Conservation (phyloP, 2,113 vertebrate species). For the Cephalophus harveyi region DNA sequence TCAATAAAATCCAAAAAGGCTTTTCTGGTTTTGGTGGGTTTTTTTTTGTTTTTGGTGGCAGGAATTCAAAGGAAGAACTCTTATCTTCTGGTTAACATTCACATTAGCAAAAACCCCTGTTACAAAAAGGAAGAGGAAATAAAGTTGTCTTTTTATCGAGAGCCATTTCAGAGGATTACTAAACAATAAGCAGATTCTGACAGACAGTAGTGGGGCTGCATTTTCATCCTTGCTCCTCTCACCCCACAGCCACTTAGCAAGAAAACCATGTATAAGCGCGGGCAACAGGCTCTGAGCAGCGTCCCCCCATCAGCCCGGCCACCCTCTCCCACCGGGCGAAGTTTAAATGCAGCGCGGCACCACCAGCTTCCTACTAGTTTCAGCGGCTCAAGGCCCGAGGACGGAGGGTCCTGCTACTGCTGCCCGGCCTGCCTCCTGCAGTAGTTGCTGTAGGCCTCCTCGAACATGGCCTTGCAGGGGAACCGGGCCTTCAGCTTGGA, state of each 20-base stretch:
- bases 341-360: accelerated
- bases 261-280: background rate
- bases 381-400: background rate
- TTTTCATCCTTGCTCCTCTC: background rate
- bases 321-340: background rate
- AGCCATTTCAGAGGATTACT: conserved; percentile 26
- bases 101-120: conserved; percentile 60
- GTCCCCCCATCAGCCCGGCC: background rate
- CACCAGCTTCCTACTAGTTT: background rate
- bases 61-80: background rate
- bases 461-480: conserved; percentile 92
- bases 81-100: background rate
- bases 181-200: conserved; percentile 38
- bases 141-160: background rate
- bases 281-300: background rate
- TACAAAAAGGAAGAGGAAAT: conserved; percentile 41
- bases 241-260: background rate
- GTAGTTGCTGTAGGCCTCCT: conserved; percentile 88
- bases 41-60: background rate
- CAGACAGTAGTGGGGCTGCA: background rate
- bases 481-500: conserved; percentile 92
- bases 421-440: conserved; percentile 79
- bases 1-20: conserved; percentile 29
- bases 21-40: background rate
- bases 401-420: background rate